Percentiles rank a stretch among this genome's conserved stretches.
Evolutionary conservation across 2,113 vertebrate species (phyloP).

Genomic region (Cebidichthys violaceus): DNA sequence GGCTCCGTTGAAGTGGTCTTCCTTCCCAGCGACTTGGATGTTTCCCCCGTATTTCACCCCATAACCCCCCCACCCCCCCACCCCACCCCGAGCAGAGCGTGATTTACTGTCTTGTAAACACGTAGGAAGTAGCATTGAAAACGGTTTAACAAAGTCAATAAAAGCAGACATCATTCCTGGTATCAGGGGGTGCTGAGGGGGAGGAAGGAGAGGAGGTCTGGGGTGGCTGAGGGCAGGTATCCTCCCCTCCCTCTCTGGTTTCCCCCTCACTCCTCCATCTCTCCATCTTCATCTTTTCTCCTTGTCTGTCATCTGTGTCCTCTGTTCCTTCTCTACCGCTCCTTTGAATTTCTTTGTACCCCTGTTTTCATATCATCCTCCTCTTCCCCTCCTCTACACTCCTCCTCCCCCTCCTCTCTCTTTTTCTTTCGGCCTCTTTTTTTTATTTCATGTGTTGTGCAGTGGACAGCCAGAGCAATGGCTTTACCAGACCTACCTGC

Average conservation of each 20-base stretch:
- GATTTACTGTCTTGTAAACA: slow-evolving; percentile 89
- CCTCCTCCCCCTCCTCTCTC: slow-evolving; percentile 38
- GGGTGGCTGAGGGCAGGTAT: slow-evolving; percentile 55
- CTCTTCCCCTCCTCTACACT: slow-evolving; percentile 30
- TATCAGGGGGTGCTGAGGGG: slow-evolving; percentile 66
- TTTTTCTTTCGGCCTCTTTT: slow-evolving; percentile 53
- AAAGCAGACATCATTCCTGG: slow-evolving; percentile 85
- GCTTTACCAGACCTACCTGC: slow-evolving; percentile 87
- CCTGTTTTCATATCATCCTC: slow-evolving; percentile 55
- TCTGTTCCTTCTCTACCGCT: slow-evolving; percentile 43
- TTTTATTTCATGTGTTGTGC: slow-evolving; percentile 70
- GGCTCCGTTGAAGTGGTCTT: slow-evolving; percentile 47
- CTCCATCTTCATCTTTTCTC: slow-evolving; percentile 55
- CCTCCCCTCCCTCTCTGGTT: slow-evolving; percentile 28
- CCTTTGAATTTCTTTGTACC: slow-evolving; percentile 54
- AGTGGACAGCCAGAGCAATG: slow-evolving; percentile 80
- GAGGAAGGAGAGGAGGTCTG: slow-evolving; percentile 38
- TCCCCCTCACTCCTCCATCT: slow-evolving; percentile 35
- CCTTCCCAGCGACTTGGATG: slow-evolving; percentile 57
- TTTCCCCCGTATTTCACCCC: slow-evolving; percentile 58
- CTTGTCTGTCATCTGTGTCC: slow-evolving; percentile 63
- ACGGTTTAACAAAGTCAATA: slow-evolving; percentile 89
- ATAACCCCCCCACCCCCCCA: slow-evolving; percentile 47
- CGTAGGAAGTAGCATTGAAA: slow-evolving; percentile 86
- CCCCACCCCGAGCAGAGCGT: slow-evolving; percentile 69